Percentiles rank a stretch among this genome's conserved stretches.
phyloP scores from a whole-genome alignment of 2,888 invertebrate genomes.

The Xestia rhomboidea region DNA sequence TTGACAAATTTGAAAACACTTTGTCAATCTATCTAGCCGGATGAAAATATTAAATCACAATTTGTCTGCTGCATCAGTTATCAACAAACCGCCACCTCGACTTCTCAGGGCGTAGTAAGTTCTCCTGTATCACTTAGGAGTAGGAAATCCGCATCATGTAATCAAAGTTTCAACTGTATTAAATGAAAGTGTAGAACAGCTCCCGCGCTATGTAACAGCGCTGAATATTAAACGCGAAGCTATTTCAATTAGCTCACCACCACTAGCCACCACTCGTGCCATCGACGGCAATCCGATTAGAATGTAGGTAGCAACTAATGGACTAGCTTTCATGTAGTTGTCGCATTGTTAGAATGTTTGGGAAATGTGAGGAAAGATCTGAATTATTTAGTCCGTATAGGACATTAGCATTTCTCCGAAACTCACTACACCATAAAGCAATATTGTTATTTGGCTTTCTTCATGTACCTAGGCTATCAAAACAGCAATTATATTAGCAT shows the following conservation, averaged over 20 bases:
- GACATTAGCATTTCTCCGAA: background rate
- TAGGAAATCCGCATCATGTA: background rate
- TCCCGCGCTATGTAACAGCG: conserved; percentile 60
- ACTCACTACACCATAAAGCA: too few relatives aligned
- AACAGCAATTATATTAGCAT: background rate
- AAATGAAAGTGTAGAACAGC: conserved; percentile 33
- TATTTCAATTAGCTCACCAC: conserved; percentile 68
- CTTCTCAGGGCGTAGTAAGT: background rate
- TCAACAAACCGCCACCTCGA: background rate
- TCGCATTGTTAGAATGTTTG: conserved; percentile 29
- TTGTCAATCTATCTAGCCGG: background rate
- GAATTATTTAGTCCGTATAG: background rate
- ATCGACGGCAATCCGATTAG: conserved; percentile 65
- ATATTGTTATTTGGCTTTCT: background rate
- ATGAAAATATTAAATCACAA: background rate
- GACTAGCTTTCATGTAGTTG: conserved; percentile 36
- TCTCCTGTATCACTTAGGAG: background rate
- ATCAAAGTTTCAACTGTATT: background rate
- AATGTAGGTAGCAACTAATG: conserved; percentile 33
- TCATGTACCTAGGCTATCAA: background rate
- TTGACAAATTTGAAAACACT: too few relatives aligned
- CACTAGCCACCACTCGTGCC: conserved; percentile 49
- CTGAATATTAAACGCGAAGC: conserved; percentile 72
- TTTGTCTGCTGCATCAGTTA: background rate
- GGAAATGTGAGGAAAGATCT: background rate